These are phyloP conservation scores for Metalampra italica DNA, from an alignment of 2,888 invertebrate species.

Conservation along the genomic window DNA sequence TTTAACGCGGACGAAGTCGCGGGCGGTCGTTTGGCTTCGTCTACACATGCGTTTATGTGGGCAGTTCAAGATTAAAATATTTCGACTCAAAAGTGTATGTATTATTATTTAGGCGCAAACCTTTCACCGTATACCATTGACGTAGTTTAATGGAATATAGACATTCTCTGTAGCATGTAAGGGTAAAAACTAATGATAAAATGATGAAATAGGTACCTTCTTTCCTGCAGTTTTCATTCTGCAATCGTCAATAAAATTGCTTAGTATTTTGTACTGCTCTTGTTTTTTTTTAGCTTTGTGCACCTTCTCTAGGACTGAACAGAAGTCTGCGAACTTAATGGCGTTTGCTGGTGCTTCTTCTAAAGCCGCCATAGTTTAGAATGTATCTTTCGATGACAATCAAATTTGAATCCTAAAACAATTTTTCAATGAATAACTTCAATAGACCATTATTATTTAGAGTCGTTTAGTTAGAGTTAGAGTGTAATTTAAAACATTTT, in stretches of 20 bases:
- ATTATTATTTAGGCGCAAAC: too few species aligned
- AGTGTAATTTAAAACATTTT: too few species aligned
- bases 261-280: constrained; percentile 67
- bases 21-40: too few species aligned
- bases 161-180: constrained; percentile 1
- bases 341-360: constrained; percentile 39
- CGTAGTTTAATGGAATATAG: too few species aligned
- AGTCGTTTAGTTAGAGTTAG: too few species aligned
- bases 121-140: too few species aligned
- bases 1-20: too few species aligned
- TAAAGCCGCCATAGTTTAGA: constrained; percentile 11
- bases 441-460: too few species aligned
- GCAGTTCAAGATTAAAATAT: too few species aligned
- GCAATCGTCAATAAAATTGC: constrained; percentile 68
- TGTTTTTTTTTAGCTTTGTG: constrained; percentile 57
- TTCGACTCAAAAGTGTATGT: too few species aligned
- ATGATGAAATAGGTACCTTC: constrained; percentile 53
- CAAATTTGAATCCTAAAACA: constrained; percentile 9
- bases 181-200: too few species aligned
- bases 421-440: background rate
- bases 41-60: too few species aligned
- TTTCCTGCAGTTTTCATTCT: constrained; percentile 45
- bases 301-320: constrained; percentile 80
- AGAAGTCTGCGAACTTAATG: constrained; percentile 76
- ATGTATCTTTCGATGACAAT: background rate